Evolutionary conservation across 2,888 invertebrate species (phyloP).

Genomic region (Trachelus stipa): DNA sequence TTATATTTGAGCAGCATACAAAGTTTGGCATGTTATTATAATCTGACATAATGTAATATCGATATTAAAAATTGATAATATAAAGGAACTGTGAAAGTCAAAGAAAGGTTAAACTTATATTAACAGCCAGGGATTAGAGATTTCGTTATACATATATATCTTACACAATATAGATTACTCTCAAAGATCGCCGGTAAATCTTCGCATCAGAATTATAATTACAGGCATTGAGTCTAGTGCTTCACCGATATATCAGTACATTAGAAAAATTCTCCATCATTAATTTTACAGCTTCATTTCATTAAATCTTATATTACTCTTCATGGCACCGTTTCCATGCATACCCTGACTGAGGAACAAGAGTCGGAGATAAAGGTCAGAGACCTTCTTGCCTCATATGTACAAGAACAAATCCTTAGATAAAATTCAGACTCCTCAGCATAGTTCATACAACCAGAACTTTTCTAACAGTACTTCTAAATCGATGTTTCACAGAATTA

Average conservation of each 20-base stretch:
- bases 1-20: constrained; percentile 45
- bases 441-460: background rate
- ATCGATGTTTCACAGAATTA: background rate
- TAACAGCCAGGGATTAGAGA: constrained; percentile 15
- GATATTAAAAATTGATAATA: constrained; percentile 23
- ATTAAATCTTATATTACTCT: background rate
- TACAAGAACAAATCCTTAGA: background rate
- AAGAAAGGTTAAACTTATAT: constrained; percentile 21
- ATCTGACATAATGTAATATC: constrained; percentile 17
- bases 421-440: background rate
- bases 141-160: constrained; percentile 8
- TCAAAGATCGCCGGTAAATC: background rate
- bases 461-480: background rate
- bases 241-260: background rate
- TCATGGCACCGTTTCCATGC: background rate
- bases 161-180: background rate
- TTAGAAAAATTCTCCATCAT: background rate
- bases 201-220: background rate
- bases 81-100: constrained; percentile 33
- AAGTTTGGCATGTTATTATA: constrained; percentile 31
- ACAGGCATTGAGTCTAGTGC: background rate
- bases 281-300: too few species aligned
- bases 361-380: background rate
- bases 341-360: background rate
- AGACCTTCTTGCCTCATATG: background rate